Evolutionary conservation across 2,113 vertebrate genomes (phyloP).

Genomic region (Crotalus viridis): DNA sequence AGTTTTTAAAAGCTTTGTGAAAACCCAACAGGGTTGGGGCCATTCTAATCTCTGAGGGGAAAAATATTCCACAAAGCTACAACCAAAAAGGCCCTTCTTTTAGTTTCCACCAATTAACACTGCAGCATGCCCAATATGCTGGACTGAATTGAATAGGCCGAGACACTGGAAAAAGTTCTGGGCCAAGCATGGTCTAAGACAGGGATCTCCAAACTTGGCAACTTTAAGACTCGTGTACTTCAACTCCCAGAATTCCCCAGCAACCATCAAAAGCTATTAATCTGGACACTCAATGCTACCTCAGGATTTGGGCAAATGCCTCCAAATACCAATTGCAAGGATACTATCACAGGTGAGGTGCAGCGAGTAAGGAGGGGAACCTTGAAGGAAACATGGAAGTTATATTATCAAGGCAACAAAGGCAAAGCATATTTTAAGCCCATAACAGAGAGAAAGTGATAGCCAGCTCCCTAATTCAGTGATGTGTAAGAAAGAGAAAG

Average conservation of each 20-base stretch:
- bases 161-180: too few relatives aligned
- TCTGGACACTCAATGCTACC: neutral
- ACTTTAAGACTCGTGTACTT: neutral
- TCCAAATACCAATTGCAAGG: neutral
- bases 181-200: neutral
- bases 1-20: too few relatives aligned
- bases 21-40: too few relatives aligned
- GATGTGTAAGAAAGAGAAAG: neutral
- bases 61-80: too few relatives aligned
- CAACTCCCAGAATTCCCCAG: neutral
- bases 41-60: too few relatives aligned
- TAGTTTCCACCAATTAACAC: too few relatives aligned
- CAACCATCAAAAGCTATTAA: neutral
- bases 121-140: too few relatives aligned
- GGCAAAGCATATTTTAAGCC: neutral
- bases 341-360: neutral
- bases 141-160: too few relatives aligned
- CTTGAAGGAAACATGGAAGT: neutral
- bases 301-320: neutral
- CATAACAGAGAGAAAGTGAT: neutral
- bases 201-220: neutral
- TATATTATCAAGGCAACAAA: neutral
- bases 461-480: neutral
- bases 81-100: too few relatives aligned
- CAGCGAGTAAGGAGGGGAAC: neutral